Percentiles rank a stretch among this genome's conserved stretches.
Conservation (phyloP, 2,888 invertebrate species). For the Lithosia quadra region DNA sequence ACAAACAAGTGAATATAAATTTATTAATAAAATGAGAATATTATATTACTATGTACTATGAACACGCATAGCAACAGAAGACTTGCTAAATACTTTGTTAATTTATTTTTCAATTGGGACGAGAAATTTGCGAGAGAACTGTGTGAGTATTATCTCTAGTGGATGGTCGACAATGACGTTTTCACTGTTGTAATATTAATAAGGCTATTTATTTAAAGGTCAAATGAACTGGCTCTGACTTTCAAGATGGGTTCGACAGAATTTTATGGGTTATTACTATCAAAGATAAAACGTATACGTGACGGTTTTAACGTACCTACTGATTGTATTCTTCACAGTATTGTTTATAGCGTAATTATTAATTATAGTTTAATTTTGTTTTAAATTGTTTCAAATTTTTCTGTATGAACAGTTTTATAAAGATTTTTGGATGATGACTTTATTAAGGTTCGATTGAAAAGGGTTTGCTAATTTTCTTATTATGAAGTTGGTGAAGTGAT, state of each 20-base stretch:
- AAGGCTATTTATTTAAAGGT: conserved; percentile 80
- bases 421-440: background rate
- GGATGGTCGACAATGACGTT: conserved; percentile 56
- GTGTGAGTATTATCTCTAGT: conserved; percentile 21
- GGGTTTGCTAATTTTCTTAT: background rate
- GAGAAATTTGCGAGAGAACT: background rate
- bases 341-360: conserved; percentile 17
- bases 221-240: conserved; percentile 72
- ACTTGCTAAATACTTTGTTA: background rate
- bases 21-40: too few species aligned
- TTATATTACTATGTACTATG: too few species aligned
- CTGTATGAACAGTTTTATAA: background rate
- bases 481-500: background rate
- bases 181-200: conserved; percentile 71
- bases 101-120: too few species aligned
- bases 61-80: too few species aligned
- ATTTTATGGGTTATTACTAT: conserved; percentile 66
- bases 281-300: conserved; percentile 53
- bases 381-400: background rate
- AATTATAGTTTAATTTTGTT: conserved; percentile 8
- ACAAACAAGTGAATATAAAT: too few species aligned
- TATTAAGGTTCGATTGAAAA: background rate
- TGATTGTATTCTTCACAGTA: conserved; percentile 26
- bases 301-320: conserved; percentile 36
- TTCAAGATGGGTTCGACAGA: conserved; percentile 66